A percentile compares a stretch with the other conserved stretches of the same genome.
Evolutionary conservation across 2,797 vertebrate genomes (phyloP).

Genomic region (Molossus molossus): DNA sequence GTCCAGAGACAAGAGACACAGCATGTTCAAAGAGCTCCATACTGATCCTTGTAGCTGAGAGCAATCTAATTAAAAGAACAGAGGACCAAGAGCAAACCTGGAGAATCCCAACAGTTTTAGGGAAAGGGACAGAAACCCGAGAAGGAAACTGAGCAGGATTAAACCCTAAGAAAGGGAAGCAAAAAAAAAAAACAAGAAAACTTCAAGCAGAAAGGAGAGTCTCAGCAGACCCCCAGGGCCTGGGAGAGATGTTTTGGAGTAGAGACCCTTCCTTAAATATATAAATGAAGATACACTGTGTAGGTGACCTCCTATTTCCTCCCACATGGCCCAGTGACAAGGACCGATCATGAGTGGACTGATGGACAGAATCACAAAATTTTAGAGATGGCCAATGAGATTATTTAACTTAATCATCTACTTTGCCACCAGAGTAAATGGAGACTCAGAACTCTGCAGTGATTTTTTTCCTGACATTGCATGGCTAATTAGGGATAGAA

Average conservation of each 20-base stretch:
- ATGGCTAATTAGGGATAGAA: slow-evolving; percentile 61
- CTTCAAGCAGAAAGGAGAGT: not conserved
- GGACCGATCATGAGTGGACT: not conserved
- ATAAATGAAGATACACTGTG: not conserved
- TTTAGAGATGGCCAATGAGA: not conserved
- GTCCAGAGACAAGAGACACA: not conserved
- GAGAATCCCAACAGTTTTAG: not conserved
- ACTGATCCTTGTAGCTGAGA: not conserved
- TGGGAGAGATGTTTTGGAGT: not conserved
- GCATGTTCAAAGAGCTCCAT: not conserved
- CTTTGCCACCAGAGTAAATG: slow-evolving; percentile 63
- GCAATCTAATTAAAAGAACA: not conserved
- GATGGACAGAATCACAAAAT: slow-evolving; percentile 25
- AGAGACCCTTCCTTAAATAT: not conserved
- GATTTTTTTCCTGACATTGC: slow-evolving; percentile 7
- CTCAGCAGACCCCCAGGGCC: not conserved
- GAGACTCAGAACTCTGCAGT: slow-evolving; percentile 12
- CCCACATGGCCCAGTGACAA: not conserved
- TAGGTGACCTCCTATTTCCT: not conserved
- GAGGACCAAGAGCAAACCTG: not conserved
- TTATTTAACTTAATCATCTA: slow-evolving; percentile 40
- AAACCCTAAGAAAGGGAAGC: not conserved
- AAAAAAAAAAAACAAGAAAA: not conserved
- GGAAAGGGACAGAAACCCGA: not conserved
- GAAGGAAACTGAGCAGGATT: not conserved